A percentile compares a stretch with the other conserved stretches of the same genome.
Evolutionary conservation across 2,113 vertebrate species (phyloP).

Genomic region (Gymnogyps californianus): DNA sequence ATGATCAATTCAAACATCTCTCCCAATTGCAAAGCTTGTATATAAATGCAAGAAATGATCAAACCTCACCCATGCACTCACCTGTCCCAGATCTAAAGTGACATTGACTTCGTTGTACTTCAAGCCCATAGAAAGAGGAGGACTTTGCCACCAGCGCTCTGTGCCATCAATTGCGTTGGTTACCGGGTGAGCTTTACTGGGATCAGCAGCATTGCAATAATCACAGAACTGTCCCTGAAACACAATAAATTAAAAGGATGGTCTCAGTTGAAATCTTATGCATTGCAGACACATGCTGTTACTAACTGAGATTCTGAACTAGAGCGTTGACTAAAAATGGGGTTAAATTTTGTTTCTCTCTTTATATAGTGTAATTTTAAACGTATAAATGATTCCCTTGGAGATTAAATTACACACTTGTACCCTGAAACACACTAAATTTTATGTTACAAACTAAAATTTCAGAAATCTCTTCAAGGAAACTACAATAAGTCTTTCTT

Average conservation of each 20-base stretch:
- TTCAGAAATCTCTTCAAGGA: background rate
- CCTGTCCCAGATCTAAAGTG: conserved; percentile 93
- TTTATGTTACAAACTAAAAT: background rate
- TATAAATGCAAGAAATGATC: background rate
- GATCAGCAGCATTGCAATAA: conserved; percentile 83
- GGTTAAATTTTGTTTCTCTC: background rate
- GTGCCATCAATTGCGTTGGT: conserved; percentile 89
- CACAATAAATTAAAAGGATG: background rate
- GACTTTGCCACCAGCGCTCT: conserved; percentile 96
- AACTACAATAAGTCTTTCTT: background rate
- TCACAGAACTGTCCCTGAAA: conserved; percentile 92
- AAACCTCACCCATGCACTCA: conserved; percentile 56
- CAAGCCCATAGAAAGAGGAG: conserved; percentile 87
- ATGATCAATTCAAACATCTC: background rate
- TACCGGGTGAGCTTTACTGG: conserved; percentile 82
- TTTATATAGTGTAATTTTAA: background rate
- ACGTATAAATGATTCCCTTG: background rate
- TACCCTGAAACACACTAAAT: background rate
- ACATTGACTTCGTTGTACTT: conserved; percentile 87
- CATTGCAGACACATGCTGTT: background rate
- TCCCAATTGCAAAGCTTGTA: background rate
- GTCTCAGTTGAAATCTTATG: background rate
- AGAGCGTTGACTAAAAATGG: background rate
- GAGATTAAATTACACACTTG: background rate
- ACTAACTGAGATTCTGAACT: background rate